Evolutionary conservation across 2,113 vertebrate species (phyloP).

Genomic region (Oncorhynchus kisutch): DNA sequence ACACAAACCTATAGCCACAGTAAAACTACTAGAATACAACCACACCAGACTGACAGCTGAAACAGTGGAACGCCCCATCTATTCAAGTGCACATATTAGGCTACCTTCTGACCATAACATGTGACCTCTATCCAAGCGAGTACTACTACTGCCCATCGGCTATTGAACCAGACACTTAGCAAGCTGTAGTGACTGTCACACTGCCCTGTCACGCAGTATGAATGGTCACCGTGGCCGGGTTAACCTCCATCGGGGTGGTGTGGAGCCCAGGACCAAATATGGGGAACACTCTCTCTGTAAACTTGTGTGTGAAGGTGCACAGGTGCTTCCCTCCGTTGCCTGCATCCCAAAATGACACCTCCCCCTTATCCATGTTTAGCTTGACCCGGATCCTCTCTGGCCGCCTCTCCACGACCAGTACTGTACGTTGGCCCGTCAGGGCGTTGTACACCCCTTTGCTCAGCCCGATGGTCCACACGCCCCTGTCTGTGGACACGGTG

Average conservation of each 20-base stretch:
- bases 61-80: background rate
- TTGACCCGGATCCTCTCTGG: slow-evolving; percentile 62
- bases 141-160: too few species aligned
- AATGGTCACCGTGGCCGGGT: slow-evolving; percentile 59
- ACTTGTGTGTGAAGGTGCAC: slow-evolving; percentile 65
- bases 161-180: background rate
- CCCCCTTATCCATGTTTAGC: slow-evolving; percentile 64
- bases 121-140: too few species aligned
- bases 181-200: background rate
- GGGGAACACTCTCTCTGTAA: slow-evolving; percentile 68
- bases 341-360: slow-evolving; percentile 71
- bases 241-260: slow-evolving; percentile 54
- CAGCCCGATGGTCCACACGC: slow-evolving; percentile 72
- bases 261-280: slow-evolving; percentile 78
- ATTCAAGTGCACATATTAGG: too few species aligned
- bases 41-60: background rate
- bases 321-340: slow-evolving; percentile 49
- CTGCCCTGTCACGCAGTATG: slow-evolving; percentile 55
- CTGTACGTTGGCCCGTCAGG: slow-evolving; percentile 51
- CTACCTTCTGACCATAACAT: too few species aligned
- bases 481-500: slow-evolving; percentile 62
- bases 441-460: slow-evolving; percentile 68
- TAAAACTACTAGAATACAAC: background rate
- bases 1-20: background rate
- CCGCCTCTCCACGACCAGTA: slow-evolving; percentile 43